Evolutionary conservation across 2,113 vertebrate genomes (phyloP).

Genomic region (Cervus canadensis): DNA sequence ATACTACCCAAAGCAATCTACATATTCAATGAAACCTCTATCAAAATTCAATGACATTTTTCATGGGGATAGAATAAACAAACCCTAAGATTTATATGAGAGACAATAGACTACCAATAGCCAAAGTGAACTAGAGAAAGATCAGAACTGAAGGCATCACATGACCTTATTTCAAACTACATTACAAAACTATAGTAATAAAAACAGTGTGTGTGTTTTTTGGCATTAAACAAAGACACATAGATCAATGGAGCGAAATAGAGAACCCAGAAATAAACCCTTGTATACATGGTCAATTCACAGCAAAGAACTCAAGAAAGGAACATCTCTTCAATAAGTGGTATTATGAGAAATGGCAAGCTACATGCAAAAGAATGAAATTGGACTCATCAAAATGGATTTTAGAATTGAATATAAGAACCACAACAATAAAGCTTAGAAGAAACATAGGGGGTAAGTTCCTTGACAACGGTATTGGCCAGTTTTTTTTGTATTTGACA

Average conservation of each 20-base stretch:
- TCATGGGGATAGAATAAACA: background rate
- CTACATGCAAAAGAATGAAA: background rate
- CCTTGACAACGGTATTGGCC: background rate
- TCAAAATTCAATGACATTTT: background rate
- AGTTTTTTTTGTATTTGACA: background rate
- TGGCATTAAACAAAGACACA: background rate
- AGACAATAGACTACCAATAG: background rate
- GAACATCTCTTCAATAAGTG: background rate
- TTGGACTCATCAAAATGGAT: background rate
- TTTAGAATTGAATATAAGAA: background rate
- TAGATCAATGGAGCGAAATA: background rate
- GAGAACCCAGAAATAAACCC: background rate
- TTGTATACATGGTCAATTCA: background rate
- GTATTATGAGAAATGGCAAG: background rate
- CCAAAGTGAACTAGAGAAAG: background rate
- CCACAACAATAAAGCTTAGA: background rate
- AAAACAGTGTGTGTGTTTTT: background rate
- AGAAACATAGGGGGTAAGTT: background rate
- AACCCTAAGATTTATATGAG: background rate
- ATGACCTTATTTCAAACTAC: background rate
- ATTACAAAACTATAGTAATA: background rate
- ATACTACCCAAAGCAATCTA: background rate
- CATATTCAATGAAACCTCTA: background rate
- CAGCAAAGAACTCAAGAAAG: accelerated
- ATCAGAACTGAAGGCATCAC: too few relatives aligned